Evolutionary conservation across 2,888 invertebrate species (phyloP).

Genomic region (Macaria liturata): DNA sequence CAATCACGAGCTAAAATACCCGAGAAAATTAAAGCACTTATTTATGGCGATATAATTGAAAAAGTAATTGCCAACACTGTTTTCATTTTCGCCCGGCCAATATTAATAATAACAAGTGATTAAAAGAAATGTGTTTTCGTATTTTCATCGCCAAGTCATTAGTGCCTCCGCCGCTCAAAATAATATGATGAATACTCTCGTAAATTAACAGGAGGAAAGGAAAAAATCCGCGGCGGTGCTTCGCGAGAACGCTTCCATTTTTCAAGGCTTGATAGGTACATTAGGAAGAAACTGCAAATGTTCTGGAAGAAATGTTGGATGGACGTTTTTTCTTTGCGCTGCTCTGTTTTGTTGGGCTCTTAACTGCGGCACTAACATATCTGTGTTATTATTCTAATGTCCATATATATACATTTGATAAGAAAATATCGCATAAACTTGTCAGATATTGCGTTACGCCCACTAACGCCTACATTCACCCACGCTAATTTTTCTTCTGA

Average conservation of each 20-base stretch:
- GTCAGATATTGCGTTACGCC: too few species aligned
- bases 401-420: too few species aligned
- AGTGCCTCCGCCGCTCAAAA: conserved; percentile 32
- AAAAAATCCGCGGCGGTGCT: conserved; percentile 42
- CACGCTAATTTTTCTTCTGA: too few species aligned
- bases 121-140: conserved; percentile 36
- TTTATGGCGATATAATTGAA: conserved; percentile 19
- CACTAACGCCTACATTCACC: too few species aligned
- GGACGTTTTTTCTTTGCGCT: conserved; percentile 35
- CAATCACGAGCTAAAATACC: conserved; percentile 2
- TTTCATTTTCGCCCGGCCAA: conserved; percentile 20
- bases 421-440: too few species aligned
- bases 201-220: conserved; percentile 50
- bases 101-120: conserved; percentile 25
- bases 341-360: conserved; percentile 14
- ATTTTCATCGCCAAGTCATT: conserved; percentile 39
- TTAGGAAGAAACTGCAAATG: conserved; percentile 64
- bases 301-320: conserved; percentile 53
- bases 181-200: conserved; percentile 50
- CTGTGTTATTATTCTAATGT: background rate
- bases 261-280: conserved; percentile 62
- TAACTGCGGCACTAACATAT: background rate
- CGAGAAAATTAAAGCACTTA: conserved; percentile 14
- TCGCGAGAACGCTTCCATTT: conserved; percentile 52
- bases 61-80: conserved; percentile 20